Conservation (phyloP, 1,140 invertebrate species). For the Neuroterus valhalla region DNA sequence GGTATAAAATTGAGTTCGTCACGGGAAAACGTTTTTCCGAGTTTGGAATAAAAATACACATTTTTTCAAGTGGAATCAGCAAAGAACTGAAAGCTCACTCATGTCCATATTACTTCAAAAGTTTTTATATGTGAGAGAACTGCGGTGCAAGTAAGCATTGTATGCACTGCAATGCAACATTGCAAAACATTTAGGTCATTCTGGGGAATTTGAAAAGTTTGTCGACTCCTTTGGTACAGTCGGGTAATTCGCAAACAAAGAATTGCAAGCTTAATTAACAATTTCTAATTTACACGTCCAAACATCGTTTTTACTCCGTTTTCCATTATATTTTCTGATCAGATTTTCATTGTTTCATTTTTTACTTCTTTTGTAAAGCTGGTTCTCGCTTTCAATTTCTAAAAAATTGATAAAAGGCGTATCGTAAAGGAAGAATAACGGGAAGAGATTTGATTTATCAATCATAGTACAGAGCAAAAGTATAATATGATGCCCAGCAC, state of each 20-base stretch:
- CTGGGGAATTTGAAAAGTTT: conserved; percentile 4
- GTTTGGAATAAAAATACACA: neutral
- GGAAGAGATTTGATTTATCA: neutral
- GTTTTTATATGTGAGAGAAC: neutral
- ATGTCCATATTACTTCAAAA: conserved; percentile 2
- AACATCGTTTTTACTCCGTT: neutral
- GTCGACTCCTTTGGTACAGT: neutral
- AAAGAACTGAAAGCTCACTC: conserved; percentile 2
- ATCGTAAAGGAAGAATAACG: neutral
- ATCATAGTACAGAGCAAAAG: neutral
- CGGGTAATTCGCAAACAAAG: neutral
- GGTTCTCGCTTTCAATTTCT: too few relatives aligned
- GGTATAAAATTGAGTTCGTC: neutral
- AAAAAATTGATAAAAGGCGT: neutral
- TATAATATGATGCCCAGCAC: conserved; percentile 22
- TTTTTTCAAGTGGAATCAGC: neutral
- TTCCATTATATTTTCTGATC: too few relatives aligned
- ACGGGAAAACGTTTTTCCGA: conserved; percentile 1
- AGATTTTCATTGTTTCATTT: too few relatives aligned
- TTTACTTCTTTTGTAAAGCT: too few relatives aligned
- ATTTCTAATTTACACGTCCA: neutral
- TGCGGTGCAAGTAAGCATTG: neutral
- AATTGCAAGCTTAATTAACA: neutral
- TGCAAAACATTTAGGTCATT: neutral
- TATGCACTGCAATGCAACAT: neutral